phyloP scores from a whole-genome alignment of 1,140 invertebrate species.

The Cydia splendana region DNA sequence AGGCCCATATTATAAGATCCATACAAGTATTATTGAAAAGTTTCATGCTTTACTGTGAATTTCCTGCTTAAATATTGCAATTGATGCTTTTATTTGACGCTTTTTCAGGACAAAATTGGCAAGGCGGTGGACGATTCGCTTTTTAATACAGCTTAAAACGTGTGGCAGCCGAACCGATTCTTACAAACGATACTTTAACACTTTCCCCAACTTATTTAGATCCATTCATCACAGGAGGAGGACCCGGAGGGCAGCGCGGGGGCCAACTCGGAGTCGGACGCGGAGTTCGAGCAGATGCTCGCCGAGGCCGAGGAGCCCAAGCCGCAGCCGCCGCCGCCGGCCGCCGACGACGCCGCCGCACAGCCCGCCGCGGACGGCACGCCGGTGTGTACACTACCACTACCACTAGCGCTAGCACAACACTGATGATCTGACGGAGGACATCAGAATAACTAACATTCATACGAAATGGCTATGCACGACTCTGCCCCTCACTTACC shows the following conservation, averaged over 20 bases:
- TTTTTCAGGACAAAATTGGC: not conserved
- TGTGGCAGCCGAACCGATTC: not conserved
- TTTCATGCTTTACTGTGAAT: too few relatives aligned
- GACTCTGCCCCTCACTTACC: too few relatives aligned
- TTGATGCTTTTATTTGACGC: too few relatives aligned
- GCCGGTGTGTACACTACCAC: conserved; percentile 58
- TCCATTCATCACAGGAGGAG: conserved; percentile 82
- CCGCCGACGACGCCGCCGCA: conserved; percentile 43
- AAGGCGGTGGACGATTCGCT: not conserved
- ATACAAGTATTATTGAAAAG: too few relatives aligned
- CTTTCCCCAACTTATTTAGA: conserved; percentile 24
- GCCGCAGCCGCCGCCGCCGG: conserved; percentile 62
- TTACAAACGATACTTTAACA: conserved; percentile 21
- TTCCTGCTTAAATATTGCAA: too few relatives aligned
- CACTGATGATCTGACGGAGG: too few relatives aligned
- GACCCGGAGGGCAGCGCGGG: conserved; percentile 89
- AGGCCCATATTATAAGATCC: too few relatives aligned
- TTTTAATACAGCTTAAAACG: not conserved
- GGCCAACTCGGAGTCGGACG: conserved; percentile 93
- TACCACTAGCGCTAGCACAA: too few relatives aligned
- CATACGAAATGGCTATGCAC: too few relatives aligned
- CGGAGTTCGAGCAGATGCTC: conserved; percentile 97
- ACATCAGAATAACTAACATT: too few relatives aligned
- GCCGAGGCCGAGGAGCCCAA: conserved; percentile 91
- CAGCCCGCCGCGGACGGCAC: conserved; percentile 66